Evolutionary conservation across 2,113 vertebrate genomes (phyloP), one percentile per base, ranked within the genome.

Genomic region (Clupea harengus): DNA sequence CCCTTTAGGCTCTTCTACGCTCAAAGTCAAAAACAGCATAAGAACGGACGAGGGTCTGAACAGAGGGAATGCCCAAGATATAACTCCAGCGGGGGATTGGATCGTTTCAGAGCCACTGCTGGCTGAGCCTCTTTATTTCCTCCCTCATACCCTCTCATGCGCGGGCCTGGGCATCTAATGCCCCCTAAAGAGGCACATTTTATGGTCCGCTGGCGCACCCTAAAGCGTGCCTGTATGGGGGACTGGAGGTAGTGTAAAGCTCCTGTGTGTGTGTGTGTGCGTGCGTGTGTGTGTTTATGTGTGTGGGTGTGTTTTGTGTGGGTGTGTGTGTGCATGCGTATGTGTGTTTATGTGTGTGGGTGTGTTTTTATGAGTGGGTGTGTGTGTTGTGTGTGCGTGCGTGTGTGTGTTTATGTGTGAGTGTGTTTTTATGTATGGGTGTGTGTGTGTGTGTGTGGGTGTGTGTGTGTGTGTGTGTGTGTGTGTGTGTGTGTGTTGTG

Each of bases 111-210:
- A 6, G n/a, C 6, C 0, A 67, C 22, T 6, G 60, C 60, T 67
- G n/a, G 60, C 64, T 28, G n/a, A 67, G 25, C 25, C 28, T 67
- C 10, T 28, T 9, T 10, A 28, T 25, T 3, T 25, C 64, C 64
- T 9, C 84, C 83, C 90, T 85, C 52, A 67, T 49, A 67, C 82
- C 75, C 84, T 81, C 25, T 0, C 10, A 2, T 28, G 7, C n/a
- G 18, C 2, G 88, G 81, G 81, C 50, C n/a, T 10, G 2, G 32
- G 64, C 28, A 28, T 67, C 64, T 67, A 67, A 67, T 22, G 60
- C 47, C n/a, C 81, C 86, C 80, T 80, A 83, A 91, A 90, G 87
- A 88, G 87, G 89, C 83, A 90, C 82, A 88, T 89, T 88, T 90
- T 87, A 89, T 0, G 17, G 81, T 86, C 46, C 10, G 15, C 45